Base-by-base conservation (phyloP, 2,113 vertebrate species). In the Mellivora capensis region DNA sequence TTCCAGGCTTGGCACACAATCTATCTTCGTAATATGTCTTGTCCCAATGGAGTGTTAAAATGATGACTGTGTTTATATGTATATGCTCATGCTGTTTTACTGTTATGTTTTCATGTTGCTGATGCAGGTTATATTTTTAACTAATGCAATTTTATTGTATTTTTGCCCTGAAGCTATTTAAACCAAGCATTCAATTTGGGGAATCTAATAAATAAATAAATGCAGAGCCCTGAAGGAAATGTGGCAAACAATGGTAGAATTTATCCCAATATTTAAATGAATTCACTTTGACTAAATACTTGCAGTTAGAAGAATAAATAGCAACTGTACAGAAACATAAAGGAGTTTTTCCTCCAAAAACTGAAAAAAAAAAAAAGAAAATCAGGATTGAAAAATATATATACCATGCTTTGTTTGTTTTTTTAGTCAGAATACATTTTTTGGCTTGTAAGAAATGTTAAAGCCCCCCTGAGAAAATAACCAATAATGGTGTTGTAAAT, bases 131-230 rank as follows among this genome's bases (percentile, higher is more conserved):
- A 90, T 95, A 96, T 97, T 97, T 97, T 97, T 90, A 96, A 98
- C 87, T 97, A 96, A 97, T 96, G 47, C 39, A 97, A 88, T 95
- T 91, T 93, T 95, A 96, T 81, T 93, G 87, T 72, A 83, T 69
- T 92, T 97, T 96, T 97, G 14, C 84, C 97, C 95, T 15, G 39
- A 84, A 94, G 96, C 94, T 97, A 90, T 96, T 97, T 97, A 96
- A 98, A 92, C 39, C 71, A 97, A 77, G 62, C 59, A 93, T 87
- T 93, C 34, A 97, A 92, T 96, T 91, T 97, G 77, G 44, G 27
- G 83, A 95, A 74, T 72, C 69, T 97, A 87, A 93, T 97, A 97
- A 96, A 91, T 95, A 97, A 98, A 96, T 96, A 97, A 96, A 93
- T 21, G 7, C 7, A 94, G 27, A 95, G 18, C 87, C 76, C 81